Conservation (phyloP, 1,140 invertebrate species). For the Saxidomus purpurata region DNA sequence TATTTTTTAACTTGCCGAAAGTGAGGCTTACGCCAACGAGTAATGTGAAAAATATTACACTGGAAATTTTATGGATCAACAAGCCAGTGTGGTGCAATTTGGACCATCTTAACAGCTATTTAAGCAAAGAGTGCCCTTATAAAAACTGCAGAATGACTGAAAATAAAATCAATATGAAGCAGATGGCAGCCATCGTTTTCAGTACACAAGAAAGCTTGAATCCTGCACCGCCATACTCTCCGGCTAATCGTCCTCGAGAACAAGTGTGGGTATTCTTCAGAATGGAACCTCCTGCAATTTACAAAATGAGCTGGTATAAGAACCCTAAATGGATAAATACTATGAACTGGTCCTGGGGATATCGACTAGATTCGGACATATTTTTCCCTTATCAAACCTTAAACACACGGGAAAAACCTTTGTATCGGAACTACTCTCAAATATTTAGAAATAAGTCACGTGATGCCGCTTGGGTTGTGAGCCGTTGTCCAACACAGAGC, state of each 20-base stretch:
- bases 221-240: background rate
- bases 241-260: background rate
- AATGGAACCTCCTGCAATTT: background rate
- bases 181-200: slow-evolving; percentile 5
- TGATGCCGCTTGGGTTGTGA: slow-evolving; percentile 64
- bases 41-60: too few species aligned
- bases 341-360: slow-evolving; percentile 52
- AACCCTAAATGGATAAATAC: background rate
- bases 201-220: background rate
- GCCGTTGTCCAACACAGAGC: slow-evolving; percentile 87
- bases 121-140: background rate
- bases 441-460: slow-evolving; percentile 46
- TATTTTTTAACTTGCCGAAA: too few species aligned
- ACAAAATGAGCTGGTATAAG: background rate
- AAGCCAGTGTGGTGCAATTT: background rate
- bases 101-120: background rate
- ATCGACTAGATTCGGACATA: slow-evolving; percentile 33
- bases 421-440: background rate
- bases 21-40: too few species aligned
- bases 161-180: background rate
- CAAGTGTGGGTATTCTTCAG: slow-evolving; percentile 39
- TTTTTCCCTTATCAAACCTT: background rate
- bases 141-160: slow-evolving; percentile 9
- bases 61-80: too few species aligned
- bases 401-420: background rate